A percentile compares a stretch with the other conserved stretches of the same genome.
Conservation (phyloP, 2,888 invertebrate species). For the Polydesmus complanatus region DNA sequence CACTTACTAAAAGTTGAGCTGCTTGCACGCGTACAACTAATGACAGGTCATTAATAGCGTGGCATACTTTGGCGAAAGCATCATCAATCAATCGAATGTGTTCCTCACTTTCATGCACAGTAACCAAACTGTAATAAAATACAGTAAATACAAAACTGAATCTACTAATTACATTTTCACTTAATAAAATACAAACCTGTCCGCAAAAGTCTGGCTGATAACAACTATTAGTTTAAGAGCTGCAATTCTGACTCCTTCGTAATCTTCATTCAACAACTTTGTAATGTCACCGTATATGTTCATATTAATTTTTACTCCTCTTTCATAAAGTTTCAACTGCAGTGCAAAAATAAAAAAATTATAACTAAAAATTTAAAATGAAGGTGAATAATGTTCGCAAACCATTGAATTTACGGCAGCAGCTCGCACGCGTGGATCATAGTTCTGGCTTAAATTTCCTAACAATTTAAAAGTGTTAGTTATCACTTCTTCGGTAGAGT, state of each 20-base stretch:
- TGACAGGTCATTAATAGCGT: slow-evolving; percentile 80
- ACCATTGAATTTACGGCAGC: slow-evolving; percentile 77
- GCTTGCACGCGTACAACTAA: slow-evolving; percentile 75
- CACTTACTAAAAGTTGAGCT: slow-evolving; percentile 49
- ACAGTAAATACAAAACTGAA: background rate
- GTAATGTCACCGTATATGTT: slow-evolving; percentile 53
- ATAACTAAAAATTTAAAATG: slow-evolving; percentile 10
- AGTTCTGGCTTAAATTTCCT: slow-evolving; percentile 66
- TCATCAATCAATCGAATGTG: slow-evolving; percentile 83
- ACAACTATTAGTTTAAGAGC: slow-evolving; percentile 75
- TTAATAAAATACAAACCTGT: slow-evolving; percentile 45
- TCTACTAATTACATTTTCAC: slow-evolving; percentile 1
- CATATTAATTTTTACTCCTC: slow-evolving; percentile 62
- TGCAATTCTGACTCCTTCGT: slow-evolving; percentile 78
- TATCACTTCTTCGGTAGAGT: slow-evolving; percentile 42
- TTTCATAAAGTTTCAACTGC: slow-evolving; percentile 52
- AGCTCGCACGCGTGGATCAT: slow-evolving; percentile 81
- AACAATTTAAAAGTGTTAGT: slow-evolving; percentile 49
- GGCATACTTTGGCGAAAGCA: slow-evolving; percentile 89
- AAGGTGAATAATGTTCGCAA: slow-evolving; percentile 23
- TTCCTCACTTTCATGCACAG: slow-evolving; percentile 58
- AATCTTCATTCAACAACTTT: slow-evolving; percentile 72
- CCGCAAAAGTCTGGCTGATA: slow-evolving; percentile 71
- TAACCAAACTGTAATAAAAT: slow-evolving; percentile 43
- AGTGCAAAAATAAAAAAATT: background rate